These are phyloP conservation scores for Halcyon badia DNA, from an alignment of 2,797 vertebrate genomes.

Conservation along the genomic window DNA sequence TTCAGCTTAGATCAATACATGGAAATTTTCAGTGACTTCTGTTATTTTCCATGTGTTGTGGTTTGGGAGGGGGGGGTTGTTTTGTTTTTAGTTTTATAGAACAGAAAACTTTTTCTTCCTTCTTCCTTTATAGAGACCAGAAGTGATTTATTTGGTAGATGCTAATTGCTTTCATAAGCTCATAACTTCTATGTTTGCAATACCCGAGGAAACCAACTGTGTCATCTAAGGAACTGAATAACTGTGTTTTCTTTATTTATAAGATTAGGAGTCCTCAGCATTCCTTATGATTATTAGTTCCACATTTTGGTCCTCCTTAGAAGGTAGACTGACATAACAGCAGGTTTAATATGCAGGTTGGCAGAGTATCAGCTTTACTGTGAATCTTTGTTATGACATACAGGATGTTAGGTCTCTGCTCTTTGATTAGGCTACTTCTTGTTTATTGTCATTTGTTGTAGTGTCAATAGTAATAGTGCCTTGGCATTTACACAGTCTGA, in stretches of 20 bases:
- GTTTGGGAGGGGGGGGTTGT: rapidly evolving
- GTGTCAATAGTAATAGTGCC: neutral
- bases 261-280: neutral
- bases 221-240: neutral
- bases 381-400: neutral
- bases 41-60: neutral
- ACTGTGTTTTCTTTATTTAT: neutral
- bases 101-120: neutral
- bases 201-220: neutral
- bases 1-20: neutral
- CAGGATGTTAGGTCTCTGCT: neutral
- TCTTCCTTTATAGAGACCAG: neutral
- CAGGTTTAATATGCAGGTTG: neutral
- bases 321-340: neutral
- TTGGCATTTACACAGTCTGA: neutral
- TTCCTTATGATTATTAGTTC: neutral
- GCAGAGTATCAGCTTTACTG: neutral
- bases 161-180: neutral
- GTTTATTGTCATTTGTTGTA: neutral
- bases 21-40: neutral
- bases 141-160: neutral
- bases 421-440: neutral
- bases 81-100: neutral
- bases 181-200: neutral
- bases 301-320: neutral